phyloP scores from a whole-genome alignment of 2,888 invertebrate species.

The Polydesmus complanatus region DNA sequence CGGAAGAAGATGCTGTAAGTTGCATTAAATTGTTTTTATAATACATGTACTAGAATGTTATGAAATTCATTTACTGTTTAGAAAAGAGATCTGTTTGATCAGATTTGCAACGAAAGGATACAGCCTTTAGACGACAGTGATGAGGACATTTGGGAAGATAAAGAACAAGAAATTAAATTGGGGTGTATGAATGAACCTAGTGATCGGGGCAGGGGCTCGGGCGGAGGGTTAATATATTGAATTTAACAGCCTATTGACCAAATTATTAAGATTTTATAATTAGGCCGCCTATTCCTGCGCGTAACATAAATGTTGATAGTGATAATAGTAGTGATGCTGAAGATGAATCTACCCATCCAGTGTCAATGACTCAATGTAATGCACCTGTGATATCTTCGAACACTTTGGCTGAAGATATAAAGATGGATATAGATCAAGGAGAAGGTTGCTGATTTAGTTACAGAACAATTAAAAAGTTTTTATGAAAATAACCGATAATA shows the following conservation, averaged over 20 bases:
- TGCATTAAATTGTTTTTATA: background rate
- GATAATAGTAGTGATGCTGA: slow-evolving; percentile 30
- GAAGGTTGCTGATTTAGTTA: background rate
- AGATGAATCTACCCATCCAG: slow-evolving; percentile 28
- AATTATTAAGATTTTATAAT: slow-evolving; percentile 2
- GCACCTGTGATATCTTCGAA: background rate
- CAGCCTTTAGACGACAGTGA: slow-evolving; percentile 34
- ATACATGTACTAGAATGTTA: background rate
- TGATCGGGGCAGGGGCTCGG: background rate
- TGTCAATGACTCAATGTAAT: slow-evolving; percentile 20
- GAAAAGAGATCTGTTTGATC: slow-evolving; percentile 44
- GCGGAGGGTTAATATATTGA: background rate
- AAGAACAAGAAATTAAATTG: slow-evolving; percentile 25
- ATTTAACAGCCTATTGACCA: background rate
- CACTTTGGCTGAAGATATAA: slow-evolving; percentile 18
- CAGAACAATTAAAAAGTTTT: background rate
- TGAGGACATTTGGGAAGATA: slow-evolving; percentile 34
- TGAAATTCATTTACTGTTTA: slow-evolving; percentile 17
- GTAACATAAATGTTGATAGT: slow-evolving; percentile 1
- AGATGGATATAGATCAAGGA: slow-evolving; percentile 17
- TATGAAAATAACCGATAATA: background rate
- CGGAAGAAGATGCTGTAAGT: slow-evolving; percentile 20
- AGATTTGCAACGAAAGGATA: slow-evolving; percentile 38
- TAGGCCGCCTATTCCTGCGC: background rate
- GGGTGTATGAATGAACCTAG: too few relatives aligned